Conservation (phyloP, 2,797 vertebrate species). For the Echeneis naucrates region DNA sequence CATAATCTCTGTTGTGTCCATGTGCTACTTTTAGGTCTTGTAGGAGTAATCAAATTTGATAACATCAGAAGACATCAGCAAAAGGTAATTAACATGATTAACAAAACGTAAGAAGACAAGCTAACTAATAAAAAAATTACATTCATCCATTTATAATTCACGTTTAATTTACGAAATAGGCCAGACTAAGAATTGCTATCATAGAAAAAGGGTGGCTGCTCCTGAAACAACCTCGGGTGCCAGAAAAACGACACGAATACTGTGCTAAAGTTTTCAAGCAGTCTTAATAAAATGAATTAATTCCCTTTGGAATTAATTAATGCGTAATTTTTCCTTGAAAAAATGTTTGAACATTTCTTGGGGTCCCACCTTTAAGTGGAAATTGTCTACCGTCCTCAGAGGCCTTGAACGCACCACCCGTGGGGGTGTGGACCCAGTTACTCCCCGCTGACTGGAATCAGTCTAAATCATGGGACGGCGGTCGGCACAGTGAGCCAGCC, state of each 20-base stretch:
- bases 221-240: too few relatives aligned
- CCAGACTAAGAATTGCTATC: too few relatives aligned
- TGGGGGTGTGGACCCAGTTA: constrained; percentile 67
- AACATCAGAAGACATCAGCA: accelerated
- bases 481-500: constrained; percentile 58
- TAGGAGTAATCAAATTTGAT: background rate
- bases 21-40: constrained; percentile 12
- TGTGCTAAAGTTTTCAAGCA: too few relatives aligned
- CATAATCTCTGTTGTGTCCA: constrained; percentile 39
- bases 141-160: background rate
- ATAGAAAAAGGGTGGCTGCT: too few relatives aligned
- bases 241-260: too few relatives aligned
- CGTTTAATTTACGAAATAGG: too few relatives aligned
- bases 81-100: background rate
- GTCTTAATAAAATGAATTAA: too few relatives aligned
- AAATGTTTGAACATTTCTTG: background rate
- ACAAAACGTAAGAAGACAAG: too few relatives aligned
- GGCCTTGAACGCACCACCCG: constrained; percentile 55
- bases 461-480: constrained; percentile 68
- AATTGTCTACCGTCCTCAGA: background rate
- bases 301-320: too few relatives aligned
- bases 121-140: background rate
- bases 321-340: too few relatives aligned
- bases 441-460: constrained; percentile 64
- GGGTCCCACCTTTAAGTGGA: background rate